Evolutionary conservation across 2,797 vertebrate species (phyloP).

Genomic region (Nyctibius grandis): DNA sequence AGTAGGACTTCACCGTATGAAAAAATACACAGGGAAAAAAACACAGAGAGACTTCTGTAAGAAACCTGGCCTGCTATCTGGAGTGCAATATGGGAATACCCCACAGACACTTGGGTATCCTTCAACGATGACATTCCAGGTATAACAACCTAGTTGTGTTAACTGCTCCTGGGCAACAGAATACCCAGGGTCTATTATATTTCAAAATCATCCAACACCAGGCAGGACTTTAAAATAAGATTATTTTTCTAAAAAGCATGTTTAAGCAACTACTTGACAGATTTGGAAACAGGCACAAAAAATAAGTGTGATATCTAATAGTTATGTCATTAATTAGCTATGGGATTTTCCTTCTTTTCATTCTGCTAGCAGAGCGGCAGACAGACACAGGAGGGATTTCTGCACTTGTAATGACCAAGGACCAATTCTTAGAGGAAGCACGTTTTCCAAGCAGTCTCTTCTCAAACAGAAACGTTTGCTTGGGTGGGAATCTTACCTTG

Average conservation of each 20-base stretch:
- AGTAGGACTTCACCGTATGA: background rate
- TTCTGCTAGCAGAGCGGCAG: background rate
- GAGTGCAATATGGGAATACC: background rate
- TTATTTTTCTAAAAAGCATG: background rate
- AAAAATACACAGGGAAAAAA: background rate
- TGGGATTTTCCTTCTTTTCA: background rate
- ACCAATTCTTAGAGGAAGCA: background rate
- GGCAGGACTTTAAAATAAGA: background rate
- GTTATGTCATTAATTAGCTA: background rate
- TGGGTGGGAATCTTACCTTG: background rate
- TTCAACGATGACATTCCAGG: background rate
- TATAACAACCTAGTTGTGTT: background rate
- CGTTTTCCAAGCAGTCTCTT: background rate
- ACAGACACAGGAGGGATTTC: background rate
- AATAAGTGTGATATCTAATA: background rate
- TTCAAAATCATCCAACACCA: background rate
- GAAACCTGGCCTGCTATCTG: background rate
- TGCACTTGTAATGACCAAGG: background rate
- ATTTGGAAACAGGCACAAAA: background rate
- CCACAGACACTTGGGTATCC: background rate
- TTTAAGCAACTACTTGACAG: background rate
- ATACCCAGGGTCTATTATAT: background rate
- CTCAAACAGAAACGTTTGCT: background rate
- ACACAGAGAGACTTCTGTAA: background rate
- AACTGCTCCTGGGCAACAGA: background rate